Percentiles rank a stretch among this genome's conserved stretches.
These are phyloP conservation scores for Zapornia atra DNA, from an alignment of 2,113 vertebrate genomes.

Conservation along the genomic window DNA sequence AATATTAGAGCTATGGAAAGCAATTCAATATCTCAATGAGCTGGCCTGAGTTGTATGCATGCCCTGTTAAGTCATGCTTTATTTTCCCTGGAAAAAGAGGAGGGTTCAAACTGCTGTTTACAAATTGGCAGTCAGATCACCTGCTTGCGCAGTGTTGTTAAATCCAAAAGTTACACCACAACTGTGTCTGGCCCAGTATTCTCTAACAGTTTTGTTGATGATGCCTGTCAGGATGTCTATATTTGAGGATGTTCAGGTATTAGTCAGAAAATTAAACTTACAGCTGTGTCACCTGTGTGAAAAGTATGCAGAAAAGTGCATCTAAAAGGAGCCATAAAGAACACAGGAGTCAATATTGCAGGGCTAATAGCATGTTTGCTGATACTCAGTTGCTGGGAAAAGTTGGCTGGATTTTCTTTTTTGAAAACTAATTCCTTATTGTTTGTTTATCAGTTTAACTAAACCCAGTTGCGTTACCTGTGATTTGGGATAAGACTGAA, in stretches of 20 bases:
- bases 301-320: slow-evolving; percentile 12
- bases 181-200: not conserved
- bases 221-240: not conserved
- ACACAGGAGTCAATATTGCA: slow-evolving; percentile 21
- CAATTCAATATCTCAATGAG: not conserved
- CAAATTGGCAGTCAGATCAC: not conserved
- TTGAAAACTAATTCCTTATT: not conserved
- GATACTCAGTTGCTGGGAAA: not conserved
- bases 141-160: not conserved
- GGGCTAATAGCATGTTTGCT: not conserved
- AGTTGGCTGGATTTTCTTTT: not conserved
- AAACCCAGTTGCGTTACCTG: not conserved
- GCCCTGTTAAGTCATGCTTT: not conserved
- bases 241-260: slow-evolving; percentile 39
- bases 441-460: not conserved
- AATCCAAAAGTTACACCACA: not conserved
- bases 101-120: not conserved
- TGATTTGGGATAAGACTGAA: not conserved
- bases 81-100: not conserved
- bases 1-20: not conserved
- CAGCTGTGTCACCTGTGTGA: not conserved
- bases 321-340: not conserved
- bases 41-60: not conserved
- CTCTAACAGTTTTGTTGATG: slow-evolving; percentile 14
- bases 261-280: slow-evolving; percentile 28